Conservation (phyloP, 2,113 vertebrate genomes). For the Craseonycteris thonglongyai region DNA sequence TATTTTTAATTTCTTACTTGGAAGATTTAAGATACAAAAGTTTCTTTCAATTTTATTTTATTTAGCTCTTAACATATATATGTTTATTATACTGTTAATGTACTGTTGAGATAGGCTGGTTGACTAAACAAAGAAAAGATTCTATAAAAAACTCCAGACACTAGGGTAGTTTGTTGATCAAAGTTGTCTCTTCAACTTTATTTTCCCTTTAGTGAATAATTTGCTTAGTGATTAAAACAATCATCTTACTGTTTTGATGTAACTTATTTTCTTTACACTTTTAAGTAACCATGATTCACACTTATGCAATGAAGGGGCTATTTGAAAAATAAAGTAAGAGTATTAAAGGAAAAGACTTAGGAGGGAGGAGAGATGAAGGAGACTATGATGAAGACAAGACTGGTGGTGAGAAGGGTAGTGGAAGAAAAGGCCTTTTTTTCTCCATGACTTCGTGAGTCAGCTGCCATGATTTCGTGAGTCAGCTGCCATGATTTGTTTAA, state of each 20-base stretch:
- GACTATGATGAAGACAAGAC: not conserved
- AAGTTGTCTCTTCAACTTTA: not conserved
- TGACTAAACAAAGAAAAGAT: not conserved
- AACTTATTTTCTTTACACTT: not conserved
- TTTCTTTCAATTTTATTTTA: not conserved
- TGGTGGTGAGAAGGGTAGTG: too few relatives aligned
- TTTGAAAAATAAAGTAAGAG: not conserved
- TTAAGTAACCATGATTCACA: not conserved
- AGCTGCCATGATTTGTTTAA: not conserved
- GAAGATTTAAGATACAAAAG: not conserved
- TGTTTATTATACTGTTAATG: not conserved
- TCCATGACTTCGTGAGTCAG: not conserved
- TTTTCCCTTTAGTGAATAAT: not conserved
- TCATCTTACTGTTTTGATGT: not conserved
- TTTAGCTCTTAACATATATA: not conserved
- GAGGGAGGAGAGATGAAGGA: not conserved
- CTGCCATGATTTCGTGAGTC: not conserved
- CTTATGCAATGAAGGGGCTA: not conserved
- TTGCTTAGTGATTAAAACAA: not conserved
- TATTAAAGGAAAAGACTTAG: not conserved
- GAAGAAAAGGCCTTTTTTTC: not conserved
- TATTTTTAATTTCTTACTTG: constrained; percentile 29
- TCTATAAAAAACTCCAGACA: not conserved
- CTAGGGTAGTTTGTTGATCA: not conserved
- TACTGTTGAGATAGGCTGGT: not conserved